Conservation (phyloP, 1,140 invertebrate species). For the Sipha flava region DNA sequence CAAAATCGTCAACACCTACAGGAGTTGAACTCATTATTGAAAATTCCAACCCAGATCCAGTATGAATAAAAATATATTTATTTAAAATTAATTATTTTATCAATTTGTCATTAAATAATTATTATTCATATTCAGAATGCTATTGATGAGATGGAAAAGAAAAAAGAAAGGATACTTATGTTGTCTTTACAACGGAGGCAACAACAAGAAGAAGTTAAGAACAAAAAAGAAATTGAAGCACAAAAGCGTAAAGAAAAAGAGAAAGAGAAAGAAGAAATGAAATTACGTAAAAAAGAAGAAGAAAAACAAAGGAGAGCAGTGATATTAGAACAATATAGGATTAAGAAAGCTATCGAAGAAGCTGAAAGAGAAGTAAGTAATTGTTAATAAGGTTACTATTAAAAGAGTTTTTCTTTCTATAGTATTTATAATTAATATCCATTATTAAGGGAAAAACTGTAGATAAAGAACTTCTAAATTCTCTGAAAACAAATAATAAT, state of each 20-base stretch:
- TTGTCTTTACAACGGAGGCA: conserved; percentile 76
- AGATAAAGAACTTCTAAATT: conserved; percentile 62
- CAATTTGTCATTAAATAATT: no score
- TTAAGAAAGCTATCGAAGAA: conserved; percentile 89
- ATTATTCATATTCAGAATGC: conserved; percentile 52
- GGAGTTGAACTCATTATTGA: conserved; percentile 2
- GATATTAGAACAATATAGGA: conserved; percentile 89
- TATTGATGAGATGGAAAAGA: conserved; percentile 80
- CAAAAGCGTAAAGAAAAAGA: conserved; percentile 67
- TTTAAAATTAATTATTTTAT: no score
- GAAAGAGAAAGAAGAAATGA: conserved; percentile 75
- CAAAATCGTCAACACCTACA: not conserved
- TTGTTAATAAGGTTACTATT: no score
- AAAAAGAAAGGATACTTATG: conserved; percentile 80
- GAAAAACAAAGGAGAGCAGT: conserved; percentile 73
- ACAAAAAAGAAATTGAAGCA: conserved; percentile 74
- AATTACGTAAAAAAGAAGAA: conserved; percentile 78
- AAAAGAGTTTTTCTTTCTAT: not conserved
- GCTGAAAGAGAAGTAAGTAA: conserved; percentile 69
- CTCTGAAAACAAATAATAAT: conserved; percentile 43
- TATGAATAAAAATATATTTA: no score
- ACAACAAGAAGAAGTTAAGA: conserved; percentile 77
- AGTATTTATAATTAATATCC: not conserved
- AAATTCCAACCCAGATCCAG: conserved; percentile 14
- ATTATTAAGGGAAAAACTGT: conserved; percentile 60